Percentiles rank a stretch among this genome's conserved stretches.
These are phyloP conservation scores for Willowsia nigromaculata DNA, from an alignment of 2,888 invertebrate genomes.

Conservation along the genomic window DNA sequence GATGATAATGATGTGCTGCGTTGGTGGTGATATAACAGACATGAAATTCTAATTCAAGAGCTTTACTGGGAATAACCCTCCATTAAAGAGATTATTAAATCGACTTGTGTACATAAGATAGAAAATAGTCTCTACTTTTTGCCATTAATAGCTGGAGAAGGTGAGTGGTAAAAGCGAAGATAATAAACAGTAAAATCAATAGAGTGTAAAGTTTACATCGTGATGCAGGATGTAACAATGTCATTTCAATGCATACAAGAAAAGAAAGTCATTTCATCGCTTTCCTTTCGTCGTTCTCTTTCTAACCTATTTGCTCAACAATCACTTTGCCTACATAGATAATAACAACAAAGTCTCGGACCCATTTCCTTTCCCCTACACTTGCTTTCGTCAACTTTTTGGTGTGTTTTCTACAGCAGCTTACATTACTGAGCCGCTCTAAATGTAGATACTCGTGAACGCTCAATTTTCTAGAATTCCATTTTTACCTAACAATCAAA, in stretches of 20 bases:
- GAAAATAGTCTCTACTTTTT: neutral
- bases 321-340: neutral
- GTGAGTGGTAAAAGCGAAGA: neutral
- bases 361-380: neutral
- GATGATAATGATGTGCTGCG: constrained; percentile 11
- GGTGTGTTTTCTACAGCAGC: neutral
- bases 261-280: neutral
- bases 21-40: neutral
- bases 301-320: neutral
- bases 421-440: neutral
- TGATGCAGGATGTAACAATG: neutral
- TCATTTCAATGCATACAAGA: neutral
- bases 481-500: neutral
- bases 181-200: neutral
- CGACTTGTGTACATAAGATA: neutral
- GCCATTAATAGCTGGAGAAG: neutral
- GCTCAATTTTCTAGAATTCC: neutral
- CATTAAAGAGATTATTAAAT: neutral
- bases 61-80: constrained; percentile 8
- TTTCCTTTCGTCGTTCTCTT: neutral
- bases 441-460: neutral
- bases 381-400: neutral
- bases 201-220: neutral
- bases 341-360: neutral
- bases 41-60: neutral